Evolutionary conservation across 2,888 invertebrate genomes (phyloP), one percentile per base, ranked within the genome.

Genomic region (Tupiocoris notatus): DNA sequence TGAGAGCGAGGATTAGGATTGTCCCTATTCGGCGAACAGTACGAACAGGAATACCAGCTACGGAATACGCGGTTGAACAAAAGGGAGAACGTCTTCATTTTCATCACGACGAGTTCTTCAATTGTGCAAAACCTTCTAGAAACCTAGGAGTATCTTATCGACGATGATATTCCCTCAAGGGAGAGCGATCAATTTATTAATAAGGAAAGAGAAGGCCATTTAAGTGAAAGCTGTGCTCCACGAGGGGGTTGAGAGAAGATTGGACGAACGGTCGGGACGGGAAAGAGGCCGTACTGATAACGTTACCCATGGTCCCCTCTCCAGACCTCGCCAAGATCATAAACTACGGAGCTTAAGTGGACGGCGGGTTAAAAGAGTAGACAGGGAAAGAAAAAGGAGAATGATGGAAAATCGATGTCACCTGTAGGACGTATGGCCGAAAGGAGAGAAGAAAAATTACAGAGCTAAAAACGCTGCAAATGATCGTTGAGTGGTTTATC

Each of bases 391-490:
- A 54, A 7, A 54, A 12, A 54, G 54, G 54, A 54, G 17, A n/a
- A 18, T 17, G 59, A 59, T 59, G n/a, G n/a, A 59, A 59, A 59
- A 59, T 59, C 59, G 59, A 59, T 59, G 16, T 3, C 59, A 59
- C 59, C 59, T 59, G 59, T 59, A 59, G 59, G 20, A 18, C 7
- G 2, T 59, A 12, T 7, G 39, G 6, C 12, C 39, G 39, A 39
- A 39, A 7, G 39, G n/a, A n/a, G n/a, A n/a, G n/a, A n/a, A n/a
- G n/a, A n/a, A n/a, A n/a, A n/a, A n/a, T n/a, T n/a, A n/a, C n/a
- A n/a, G n/a, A n/a, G n/a, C n/a, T n/a, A n/a, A n/a, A n/a, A n/a
- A n/a, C n/a, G n/a, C n/a, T n/a, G n/a, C n/a, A n/a, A n/a, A n/a
- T n/a, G n/a, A n/a, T n/a, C n/a, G n/a, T n/a, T n/a, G n/a, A n/a